Evolutionary conservation across 2,113 vertebrate species (phyloP), one percentile per base, ranked within the genome.

Genomic region (Mirza zaza): DNA sequence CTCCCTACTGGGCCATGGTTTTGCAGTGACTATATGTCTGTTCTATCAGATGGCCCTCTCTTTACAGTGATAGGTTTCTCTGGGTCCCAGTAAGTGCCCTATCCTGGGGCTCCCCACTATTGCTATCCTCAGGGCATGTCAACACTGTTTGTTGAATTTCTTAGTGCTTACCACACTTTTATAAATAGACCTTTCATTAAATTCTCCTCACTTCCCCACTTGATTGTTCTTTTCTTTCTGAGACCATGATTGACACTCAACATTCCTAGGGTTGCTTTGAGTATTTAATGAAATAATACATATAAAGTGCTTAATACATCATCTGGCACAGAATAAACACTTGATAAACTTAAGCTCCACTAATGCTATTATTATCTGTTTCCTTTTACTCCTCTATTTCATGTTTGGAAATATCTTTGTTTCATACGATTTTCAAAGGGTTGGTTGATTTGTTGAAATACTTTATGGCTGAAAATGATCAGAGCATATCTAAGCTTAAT

Each of bases 191-290:
- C 23, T 29, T 90, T 67, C 15, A 45, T 81, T 87, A 70, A 76
- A 70, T 36, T 82, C 18, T 61, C 21, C 61, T 90, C 61, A 71
- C 18, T 82, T 61, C 17, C n/a, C 10, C 55, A 45, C 80, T 61
- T 87, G 27, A 73, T 90, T 90, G 13, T 75, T 67, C 14, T 86
- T 71, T 96, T 68, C 45, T 75, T 75, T 93, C 77, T 75, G 29
- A 12, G 17, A 67, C 13, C 48, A 63, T n/a, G 27, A 42, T 7
- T 90, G 52, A 29, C 59, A 76, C 0, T 77, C 39, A 84, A 27
- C 25, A 70, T 10, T 76, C 36, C 45, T 36, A n/a, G n/a, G 17
- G 55, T 88, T 59, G 45, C n/a, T 91, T 65, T 85, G 50, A 25
- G 23, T 71, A 80, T 59, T 80, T 88, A 68, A 63, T 67, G 25